These are phyloP conservation scores for Cylindroiulus punctatus DNA, from an alignment of 2,888 invertebrate genomes.

Conservation along the genomic window DNA sequence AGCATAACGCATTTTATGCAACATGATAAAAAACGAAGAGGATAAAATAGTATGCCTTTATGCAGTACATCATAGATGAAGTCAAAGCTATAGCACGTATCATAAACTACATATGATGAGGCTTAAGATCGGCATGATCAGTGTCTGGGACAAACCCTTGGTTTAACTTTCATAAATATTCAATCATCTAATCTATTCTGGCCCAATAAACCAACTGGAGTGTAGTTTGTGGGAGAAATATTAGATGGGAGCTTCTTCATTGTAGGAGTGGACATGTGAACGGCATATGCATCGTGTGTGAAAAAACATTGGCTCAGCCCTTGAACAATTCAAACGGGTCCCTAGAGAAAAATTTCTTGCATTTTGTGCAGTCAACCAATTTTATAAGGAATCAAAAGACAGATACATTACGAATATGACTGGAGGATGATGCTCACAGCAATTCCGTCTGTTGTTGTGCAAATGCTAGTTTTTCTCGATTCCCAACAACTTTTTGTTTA, in stretches of 20 bases:
- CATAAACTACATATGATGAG: conserved; percentile 4
- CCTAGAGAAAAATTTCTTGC: conserved; percentile 8
- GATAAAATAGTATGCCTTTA: neutral
- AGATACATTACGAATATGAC: conserved; percentile 38
- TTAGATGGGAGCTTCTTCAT: neutral
- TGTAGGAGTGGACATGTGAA: conserved; percentile 5
- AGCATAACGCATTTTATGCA: neutral
- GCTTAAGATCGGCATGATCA: neutral
- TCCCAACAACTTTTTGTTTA: conserved; percentile 33
- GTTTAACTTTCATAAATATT: conserved; percentile 37
- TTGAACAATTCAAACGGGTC: conserved; percentile 35
- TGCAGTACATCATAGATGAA: neutral
- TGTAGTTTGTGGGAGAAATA: neutral
- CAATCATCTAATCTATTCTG: conserved; percentile 36
- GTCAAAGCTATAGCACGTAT: neutral
- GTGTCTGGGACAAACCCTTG: neutral
- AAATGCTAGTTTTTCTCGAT: neutral
- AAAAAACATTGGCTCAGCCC: neutral
- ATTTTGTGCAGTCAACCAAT: conserved; percentile 43
- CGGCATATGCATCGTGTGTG: neutral
- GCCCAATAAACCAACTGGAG: conserved; percentile 6
- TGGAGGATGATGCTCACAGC: neutral
- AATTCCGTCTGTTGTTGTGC: neutral
- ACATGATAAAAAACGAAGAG: neutral
- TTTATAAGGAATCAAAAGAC: conserved; percentile 18